These are phyloP conservation scores for Phania funesta DNA, from an alignment of 2,888 invertebrate species.

Conservation along the genomic window DNA sequence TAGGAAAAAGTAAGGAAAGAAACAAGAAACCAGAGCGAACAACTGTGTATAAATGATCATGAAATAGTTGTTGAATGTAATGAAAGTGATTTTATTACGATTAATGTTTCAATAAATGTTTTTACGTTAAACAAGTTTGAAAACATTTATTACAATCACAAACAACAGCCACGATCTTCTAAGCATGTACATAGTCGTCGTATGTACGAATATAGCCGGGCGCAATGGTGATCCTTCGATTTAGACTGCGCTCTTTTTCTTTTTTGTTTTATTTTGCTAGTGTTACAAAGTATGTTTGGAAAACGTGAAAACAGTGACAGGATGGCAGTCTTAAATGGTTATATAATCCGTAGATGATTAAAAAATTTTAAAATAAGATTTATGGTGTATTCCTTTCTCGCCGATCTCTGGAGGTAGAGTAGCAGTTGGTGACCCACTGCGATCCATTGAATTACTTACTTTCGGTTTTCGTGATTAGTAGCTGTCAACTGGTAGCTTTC, in stretches of 20 bases:
- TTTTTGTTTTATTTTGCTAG: background rate
- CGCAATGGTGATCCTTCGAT: conserved; percentile 2
- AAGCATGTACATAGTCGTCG: background rate
- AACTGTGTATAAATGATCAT: conserved; percentile 71
- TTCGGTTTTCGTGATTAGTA: too few relatives aligned
- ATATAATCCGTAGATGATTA: too few relatives aligned
- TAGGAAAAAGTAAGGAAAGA: background rate
- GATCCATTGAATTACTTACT: too few relatives aligned
- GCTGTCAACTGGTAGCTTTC: too few relatives aligned
- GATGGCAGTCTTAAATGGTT: background rate
- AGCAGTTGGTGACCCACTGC: too few relatives aligned
- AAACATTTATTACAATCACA: conserved; percentile 61
- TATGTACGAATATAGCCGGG: conserved; percentile 7
- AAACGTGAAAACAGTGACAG: conserved; percentile 25
- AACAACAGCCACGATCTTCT: conserved; percentile 44
- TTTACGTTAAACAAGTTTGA: conserved; percentile 69
- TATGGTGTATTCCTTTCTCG: too few relatives aligned
- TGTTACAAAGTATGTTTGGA: background rate
- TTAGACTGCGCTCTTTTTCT: background rate
- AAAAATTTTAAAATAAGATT: too few relatives aligned
- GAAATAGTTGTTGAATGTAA: conserved; percentile 73
- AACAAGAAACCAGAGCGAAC: conserved; percentile 29
- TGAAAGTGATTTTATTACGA: conserved; percentile 75
- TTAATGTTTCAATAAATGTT: conserved; percentile 79
- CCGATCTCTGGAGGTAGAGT: too few relatives aligned